phyloP scores from a whole-genome alignment of 2,113 vertebrate species.

The Butorides virescens region DNA sequence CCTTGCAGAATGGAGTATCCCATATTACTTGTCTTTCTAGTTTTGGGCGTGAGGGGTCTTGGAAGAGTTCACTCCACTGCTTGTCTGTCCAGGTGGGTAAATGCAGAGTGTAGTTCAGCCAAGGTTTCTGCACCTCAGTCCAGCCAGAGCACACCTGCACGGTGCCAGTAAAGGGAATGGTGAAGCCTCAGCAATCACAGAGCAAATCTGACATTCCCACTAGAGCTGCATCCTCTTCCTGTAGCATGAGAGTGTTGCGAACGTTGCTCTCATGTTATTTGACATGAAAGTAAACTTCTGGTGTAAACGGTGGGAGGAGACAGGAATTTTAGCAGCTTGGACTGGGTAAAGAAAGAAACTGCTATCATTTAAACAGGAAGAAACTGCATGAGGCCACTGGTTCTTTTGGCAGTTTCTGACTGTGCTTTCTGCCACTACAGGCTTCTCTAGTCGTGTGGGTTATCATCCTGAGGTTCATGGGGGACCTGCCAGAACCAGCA shows the following conservation, averaged over 20 bases:
- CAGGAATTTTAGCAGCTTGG: neutral
- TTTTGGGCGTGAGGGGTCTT: neutral
- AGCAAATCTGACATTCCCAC: neutral
- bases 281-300: neutral
- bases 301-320: neutral
- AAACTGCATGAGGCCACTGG: neutral
- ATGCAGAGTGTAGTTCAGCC: neutral
- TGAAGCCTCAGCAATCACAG: neutral
- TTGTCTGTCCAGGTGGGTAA: neutral
- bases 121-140: neutral
- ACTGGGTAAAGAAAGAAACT: neutral
- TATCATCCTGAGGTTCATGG: conserved; percentile 95
- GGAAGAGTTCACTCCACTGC: neutral
- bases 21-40: neutral
- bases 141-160: neutral
- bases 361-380: neutral
- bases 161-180: neutral
- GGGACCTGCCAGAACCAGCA: conserved; percentile 89
- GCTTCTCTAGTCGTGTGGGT: conserved; percentile 88
- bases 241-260: neutral
- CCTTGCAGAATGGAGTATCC: neutral
- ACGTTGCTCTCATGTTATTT: neutral
- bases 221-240: neutral
- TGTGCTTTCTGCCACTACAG: conserved; percentile 66
- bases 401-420: neutral